Evolutionary conservation across 2,113 vertebrate species (phyloP).

Genomic region (Prionailurus bengalensis): DNA sequence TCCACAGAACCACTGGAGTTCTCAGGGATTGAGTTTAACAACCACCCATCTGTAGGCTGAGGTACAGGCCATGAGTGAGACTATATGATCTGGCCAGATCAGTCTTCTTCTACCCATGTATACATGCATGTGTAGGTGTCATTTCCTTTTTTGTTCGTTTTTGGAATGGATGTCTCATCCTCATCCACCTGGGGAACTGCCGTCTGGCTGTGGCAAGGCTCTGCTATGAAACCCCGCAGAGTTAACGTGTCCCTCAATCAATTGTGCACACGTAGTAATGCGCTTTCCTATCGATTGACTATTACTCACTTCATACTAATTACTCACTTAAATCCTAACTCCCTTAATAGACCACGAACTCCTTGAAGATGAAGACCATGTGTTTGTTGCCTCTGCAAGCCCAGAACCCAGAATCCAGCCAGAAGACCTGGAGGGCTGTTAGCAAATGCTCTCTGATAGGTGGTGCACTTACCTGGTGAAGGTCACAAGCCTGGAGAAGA

Average conservation of each 20-base stretch:
- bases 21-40: rapidly evolving
- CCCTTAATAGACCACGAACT: not conserved
- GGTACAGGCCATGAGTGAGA: not conserved
- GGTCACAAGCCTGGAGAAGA: not conserved
- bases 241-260: not conserved
- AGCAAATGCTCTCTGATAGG: not conserved
- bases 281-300: not conserved
- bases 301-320: not conserved
- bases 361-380: not conserved
- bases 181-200: not conserved
- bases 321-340: not conserved
- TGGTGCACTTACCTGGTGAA: not conserved
- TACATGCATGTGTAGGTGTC: not conserved
- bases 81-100: not conserved
- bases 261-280: not conserved
- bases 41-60: not conserved
- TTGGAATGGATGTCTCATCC: not conserved
- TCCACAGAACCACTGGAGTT: not conserved
- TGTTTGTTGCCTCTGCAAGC: not conserved
- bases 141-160: not conserved
- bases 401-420: not conserved
- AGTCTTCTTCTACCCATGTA: not conserved
- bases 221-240: not conserved
- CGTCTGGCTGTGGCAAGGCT: not conserved
- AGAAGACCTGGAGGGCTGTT: no score